Conservation (phyloP, 2,113 vertebrate species). For the Coptodon rendalli region DNA sequence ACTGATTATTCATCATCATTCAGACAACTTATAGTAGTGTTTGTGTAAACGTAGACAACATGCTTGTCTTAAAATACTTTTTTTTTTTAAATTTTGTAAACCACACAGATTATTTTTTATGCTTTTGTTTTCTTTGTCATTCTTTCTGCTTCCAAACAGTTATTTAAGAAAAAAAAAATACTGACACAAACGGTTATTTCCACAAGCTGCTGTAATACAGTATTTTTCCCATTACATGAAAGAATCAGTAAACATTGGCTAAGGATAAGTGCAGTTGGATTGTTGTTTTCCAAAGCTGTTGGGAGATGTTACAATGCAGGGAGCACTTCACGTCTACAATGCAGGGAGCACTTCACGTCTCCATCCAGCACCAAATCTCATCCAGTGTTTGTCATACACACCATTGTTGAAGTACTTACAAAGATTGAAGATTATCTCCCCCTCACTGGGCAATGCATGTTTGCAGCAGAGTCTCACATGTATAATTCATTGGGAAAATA, state of each 20-base stretch:
- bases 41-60: slow-evolving; percentile 4
- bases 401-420: slow-evolving; percentile 70
- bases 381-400: slow-evolving; percentile 76
- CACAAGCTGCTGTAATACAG: slow-evolving; percentile 3
- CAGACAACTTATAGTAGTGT: not conserved
- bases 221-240: slow-evolving; percentile 17
- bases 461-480: slow-evolving; percentile 67
- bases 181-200: not conserved
- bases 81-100: not conserved
- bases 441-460: slow-evolving; percentile 71
- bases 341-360: slow-evolving; percentile 60
- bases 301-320: slow-evolving; percentile 44
- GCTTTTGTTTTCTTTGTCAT: not conserved
- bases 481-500: slow-evolving; percentile 83
- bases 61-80: not conserved
- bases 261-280: slow-evolving; percentile 32
- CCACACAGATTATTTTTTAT: not conserved
- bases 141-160: not conserved
- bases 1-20: slow-evolving; percentile 23
- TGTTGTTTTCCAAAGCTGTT: slow-evolving; percentile 58
- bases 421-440: slow-evolving; percentile 76
- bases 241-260: slow-evolving; percentile 40
- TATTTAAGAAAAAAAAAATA: not conserved
- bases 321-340: slow-evolving; percentile 57
- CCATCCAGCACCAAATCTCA: slow-evolving; percentile 68